These are phyloP conservation scores for Euzophera pinguis DNA, from an alignment of 2,888 invertebrate species.

Conservation along the genomic window DNA sequence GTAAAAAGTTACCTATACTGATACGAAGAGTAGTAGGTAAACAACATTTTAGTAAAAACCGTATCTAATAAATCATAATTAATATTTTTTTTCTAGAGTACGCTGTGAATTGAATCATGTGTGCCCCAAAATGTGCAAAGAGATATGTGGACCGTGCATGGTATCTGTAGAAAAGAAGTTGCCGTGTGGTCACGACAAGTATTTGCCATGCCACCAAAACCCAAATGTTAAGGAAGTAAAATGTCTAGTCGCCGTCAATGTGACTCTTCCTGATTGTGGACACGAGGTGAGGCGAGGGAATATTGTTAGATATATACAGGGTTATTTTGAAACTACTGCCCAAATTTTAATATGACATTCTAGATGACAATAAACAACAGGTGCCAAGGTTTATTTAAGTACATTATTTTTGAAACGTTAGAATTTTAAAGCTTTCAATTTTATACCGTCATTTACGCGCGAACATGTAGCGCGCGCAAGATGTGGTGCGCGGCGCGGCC, in stretches of 20 bases:
- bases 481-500: no score
- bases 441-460: no score
- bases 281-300: slow-evolving; percentile 42
- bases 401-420: no score
- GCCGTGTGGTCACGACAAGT: slow-evolving; percentile 69
- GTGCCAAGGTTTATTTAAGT: no score
- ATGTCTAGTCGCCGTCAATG: slow-evolving; percentile 43
- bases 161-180: slow-evolving; percentile 54
- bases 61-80: background rate
- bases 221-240: slow-evolving; percentile 43
- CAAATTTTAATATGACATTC: no score
- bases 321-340: no score
- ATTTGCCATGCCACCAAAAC: slow-evolving; percentile 64
- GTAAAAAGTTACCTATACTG: no score
- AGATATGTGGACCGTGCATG: slow-evolving; percentile 64
- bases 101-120: slow-evolving; percentile 71
- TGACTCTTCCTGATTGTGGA: slow-evolving; percentile 48
- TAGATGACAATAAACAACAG: no score
- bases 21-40: no score
- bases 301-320: background rate
- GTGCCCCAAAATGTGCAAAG: slow-evolving; percentile 71
- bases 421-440: no score
- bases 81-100: slow-evolving; percentile 44
- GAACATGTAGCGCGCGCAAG: no score
- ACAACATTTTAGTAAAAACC: no score